phyloP scores from a whole-genome alignment of 2,797 vertebrate species.

The Manis pentadactyla region DNA sequence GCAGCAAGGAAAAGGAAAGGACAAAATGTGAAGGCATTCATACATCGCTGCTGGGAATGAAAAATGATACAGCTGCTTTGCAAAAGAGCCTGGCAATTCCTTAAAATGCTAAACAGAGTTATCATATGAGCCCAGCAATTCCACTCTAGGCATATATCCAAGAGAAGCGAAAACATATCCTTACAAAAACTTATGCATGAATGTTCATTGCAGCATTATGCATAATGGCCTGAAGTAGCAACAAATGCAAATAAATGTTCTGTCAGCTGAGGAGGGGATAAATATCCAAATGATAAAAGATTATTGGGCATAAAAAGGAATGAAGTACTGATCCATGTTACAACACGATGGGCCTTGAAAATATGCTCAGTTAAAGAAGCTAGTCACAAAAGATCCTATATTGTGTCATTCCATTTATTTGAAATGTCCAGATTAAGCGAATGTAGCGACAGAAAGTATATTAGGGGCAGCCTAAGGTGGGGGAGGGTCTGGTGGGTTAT shows the following conservation, averaged over 20 bases:
- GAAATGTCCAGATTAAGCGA: neutral
- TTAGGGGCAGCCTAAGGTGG: neutral
- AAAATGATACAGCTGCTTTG: slow-evolving; percentile 23
- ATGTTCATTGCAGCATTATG: neutral
- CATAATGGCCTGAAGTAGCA: neutral
- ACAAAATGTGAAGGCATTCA: neutral
- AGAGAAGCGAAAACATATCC: neutral
- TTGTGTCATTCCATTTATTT: neutral
- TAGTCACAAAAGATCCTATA: neutral
- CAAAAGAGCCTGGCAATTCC: neutral
- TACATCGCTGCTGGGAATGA: neutral
- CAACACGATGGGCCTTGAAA: neutral
- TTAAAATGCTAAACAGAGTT: slow-evolving; percentile 17
- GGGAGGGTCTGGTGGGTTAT: neutral
- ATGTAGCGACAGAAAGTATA: neutral
- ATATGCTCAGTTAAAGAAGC: neutral
- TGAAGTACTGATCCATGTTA: neutral
- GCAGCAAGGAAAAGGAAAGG: slow-evolving; percentile 3
- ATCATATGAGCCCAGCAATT: neutral
- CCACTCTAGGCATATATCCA: neutral
- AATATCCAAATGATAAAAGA: neutral
- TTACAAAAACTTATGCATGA: neutral
- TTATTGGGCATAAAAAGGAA: neutral
- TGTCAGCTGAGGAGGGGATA: neutral
- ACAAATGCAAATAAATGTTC: neutral